Conservation (phyloP, 2,888 invertebrate genomes). For the Yponomeuta plumbellus region DNA sequence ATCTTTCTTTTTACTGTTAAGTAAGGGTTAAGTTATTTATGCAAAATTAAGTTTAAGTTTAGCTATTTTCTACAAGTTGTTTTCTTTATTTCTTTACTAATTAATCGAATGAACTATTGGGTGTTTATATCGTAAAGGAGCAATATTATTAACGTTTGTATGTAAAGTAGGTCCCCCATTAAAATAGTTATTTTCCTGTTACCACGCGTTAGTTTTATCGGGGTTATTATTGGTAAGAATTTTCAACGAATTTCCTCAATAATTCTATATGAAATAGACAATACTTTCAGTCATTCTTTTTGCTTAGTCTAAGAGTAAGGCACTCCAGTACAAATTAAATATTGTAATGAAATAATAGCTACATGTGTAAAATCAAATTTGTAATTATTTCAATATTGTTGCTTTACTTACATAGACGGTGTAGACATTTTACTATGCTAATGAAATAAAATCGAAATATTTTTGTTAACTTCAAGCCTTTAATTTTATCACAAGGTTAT, state of each 20-base stretch:
- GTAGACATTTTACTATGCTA: slow-evolving; percentile 41
- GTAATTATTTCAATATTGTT: slow-evolving; percentile 11
- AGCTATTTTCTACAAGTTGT: neutral
- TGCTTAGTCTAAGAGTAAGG: slow-evolving; percentile 43
- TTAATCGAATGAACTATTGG: neutral
- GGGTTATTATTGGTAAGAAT: neutral
- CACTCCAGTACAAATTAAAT: slow-evolving; percentile 68
- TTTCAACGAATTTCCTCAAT: neutral
- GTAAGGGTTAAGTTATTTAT: neutral
- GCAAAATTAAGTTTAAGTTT: neutral
- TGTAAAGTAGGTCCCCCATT: neutral
- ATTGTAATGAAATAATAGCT: slow-evolving; percentile 23
- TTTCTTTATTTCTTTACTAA: neutral
- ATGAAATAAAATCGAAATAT: slow-evolving; percentile 63
- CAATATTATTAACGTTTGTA: neutral
- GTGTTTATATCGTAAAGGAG: neutral
- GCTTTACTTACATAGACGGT: slow-evolving; percentile 24
- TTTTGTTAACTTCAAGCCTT: slow-evolving; percentile 55
- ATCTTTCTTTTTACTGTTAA: neutral
- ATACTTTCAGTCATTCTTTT: slow-evolving; percentile 17
- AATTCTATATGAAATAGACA: neutral
- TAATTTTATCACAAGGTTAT: slow-evolving; percentile 36
- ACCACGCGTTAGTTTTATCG: neutral
- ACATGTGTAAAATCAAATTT: slow-evolving; percentile 10
- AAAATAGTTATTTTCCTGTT: neutral